Conservation (phyloP, 2,113 vertebrate species). For the Chitala chitala region DNA sequence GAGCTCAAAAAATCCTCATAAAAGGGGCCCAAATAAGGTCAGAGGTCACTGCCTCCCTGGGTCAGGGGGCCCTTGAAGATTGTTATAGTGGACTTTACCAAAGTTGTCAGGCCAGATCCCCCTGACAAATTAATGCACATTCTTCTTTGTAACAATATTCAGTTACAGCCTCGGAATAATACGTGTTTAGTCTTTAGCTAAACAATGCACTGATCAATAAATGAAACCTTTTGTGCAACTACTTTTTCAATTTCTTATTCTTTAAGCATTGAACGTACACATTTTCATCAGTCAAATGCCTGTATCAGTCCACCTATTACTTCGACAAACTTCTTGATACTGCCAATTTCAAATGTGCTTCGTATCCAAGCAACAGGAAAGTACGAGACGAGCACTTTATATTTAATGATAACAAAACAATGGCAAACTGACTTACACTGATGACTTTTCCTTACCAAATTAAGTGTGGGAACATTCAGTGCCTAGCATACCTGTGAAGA, state of each 20-base stretch:
- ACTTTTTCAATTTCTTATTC: not conserved
- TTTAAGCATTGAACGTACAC: not conserved
- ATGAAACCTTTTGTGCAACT: constrained; percentile 23
- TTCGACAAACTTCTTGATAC: not conserved
- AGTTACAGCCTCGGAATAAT: constrained; percentile 75
- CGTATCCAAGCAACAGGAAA: not conserved
- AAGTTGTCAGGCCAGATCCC: constrained; percentile 84
- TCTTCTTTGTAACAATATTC: constrained; percentile 76
- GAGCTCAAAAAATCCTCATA: constrained; percentile 85
- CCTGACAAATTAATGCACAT: constrained; percentile 92
- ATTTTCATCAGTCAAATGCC: no score
- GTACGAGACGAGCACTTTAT: not conserved
- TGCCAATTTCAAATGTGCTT: not conserved
- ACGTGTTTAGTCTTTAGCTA: constrained; percentile 54
- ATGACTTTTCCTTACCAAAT: no score
- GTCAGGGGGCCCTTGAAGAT: constrained; percentile 83
- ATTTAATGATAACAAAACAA: not conserved
- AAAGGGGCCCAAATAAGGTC: constrained; percentile 90
- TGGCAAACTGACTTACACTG: not conserved
- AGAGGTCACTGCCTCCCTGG: constrained; percentile 84
- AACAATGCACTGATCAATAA: constrained; percentile 22
- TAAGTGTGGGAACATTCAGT: not conserved
- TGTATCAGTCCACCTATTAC: not conserved
- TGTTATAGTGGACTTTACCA: constrained; percentile 81
- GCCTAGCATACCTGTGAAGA: not conserved